Evolutionary conservation across 2,888 invertebrate species (phyloP).

Genomic region (Drymonia ruficornis): DNA sequence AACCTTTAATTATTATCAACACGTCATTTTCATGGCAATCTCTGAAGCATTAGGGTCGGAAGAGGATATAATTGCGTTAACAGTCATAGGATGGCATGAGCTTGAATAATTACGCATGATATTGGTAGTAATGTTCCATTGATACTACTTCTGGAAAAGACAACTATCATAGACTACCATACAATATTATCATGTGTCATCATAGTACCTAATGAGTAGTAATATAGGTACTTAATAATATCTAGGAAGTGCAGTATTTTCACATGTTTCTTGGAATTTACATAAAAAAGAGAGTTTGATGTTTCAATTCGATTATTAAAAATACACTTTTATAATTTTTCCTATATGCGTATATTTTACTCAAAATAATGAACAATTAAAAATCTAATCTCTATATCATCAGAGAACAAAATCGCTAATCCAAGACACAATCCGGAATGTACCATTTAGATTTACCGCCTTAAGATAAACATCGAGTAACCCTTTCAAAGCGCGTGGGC

Average conservation of each 20-base stretch:
- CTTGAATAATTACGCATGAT: conserved; percentile 9
- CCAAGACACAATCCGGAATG: conserved; percentile 51
- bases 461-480: conserved; percentile 75
- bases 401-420: conserved; percentile 26
- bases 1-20: conserved; percentile 85
- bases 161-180: background rate
- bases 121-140: background rate
- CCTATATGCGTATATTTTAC: too few relatives aligned
- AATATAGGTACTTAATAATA: too few relatives aligned
- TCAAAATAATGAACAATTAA: background rate
- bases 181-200: too few relatives aligned
- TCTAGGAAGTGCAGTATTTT: too few relatives aligned
- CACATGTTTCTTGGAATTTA: too few relatives aligned
- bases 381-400: background rate
- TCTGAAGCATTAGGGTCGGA: conserved; percentile 70
- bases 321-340: too few relatives aligned
- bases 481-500: conserved; percentile 76
- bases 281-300: too few relatives aligned
- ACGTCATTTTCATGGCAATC: conserved; percentile 80
- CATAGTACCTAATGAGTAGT: too few relatives aligned
- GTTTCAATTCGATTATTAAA: too few relatives aligned
- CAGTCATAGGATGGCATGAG: conserved; percentile 7
- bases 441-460: conserved; percentile 71
- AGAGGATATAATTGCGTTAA: conserved; percentile 19
- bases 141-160: background rate